Evolutionary conservation across 53 echinoderm and acorn worm genomes (phyloP).

Genomic region (Pentamera pediparva): DNA sequence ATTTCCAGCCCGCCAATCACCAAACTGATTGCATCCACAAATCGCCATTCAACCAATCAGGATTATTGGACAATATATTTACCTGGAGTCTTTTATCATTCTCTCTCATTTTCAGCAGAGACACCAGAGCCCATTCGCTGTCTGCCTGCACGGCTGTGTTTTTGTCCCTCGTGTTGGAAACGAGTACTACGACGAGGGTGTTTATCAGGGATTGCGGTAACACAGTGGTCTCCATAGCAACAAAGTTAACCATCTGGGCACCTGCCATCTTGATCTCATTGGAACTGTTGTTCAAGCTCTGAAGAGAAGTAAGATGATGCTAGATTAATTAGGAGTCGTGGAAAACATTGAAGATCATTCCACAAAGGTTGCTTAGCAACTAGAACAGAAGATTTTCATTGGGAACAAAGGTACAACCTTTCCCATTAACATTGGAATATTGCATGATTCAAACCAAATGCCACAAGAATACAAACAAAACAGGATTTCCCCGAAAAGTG

Average conservation of each 20-base stretch:
- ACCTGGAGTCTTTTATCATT: conserved; percentile 55
- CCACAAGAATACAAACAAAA: too few species aligned
- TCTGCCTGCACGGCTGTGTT: conserved; percentile 93
- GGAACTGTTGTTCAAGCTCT: conserved; percentile 89
- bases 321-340: background rate
- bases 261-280: conserved; percentile 95
- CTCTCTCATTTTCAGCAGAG: conserved; percentile 56
- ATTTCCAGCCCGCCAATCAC: too few species aligned
- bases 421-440: too few species aligned
- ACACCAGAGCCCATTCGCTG: conserved; percentile 85
- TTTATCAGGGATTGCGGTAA: conserved; percentile 59
- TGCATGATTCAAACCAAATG: too few species aligned
- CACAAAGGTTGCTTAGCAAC: too few species aligned
- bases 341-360: background rate
- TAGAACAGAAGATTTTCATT: too few species aligned
- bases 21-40: too few species aligned
- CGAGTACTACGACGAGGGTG: conserved; percentile 66
- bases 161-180: conserved; percentile 94
- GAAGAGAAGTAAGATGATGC: background rate
- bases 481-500: too few species aligned
- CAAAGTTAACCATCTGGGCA: conserved; percentile 83
- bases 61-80: too few species aligned
- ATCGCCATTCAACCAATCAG: too few species aligned
- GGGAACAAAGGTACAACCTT: too few species aligned
- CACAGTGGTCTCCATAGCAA: conserved; percentile 50